A percentile compares a stretch with the other conserved stretches of the same genome.
phyloP scores from a whole-genome alignment of 1,140 invertebrate genomes.

The Platyscapa corneri region DNA sequence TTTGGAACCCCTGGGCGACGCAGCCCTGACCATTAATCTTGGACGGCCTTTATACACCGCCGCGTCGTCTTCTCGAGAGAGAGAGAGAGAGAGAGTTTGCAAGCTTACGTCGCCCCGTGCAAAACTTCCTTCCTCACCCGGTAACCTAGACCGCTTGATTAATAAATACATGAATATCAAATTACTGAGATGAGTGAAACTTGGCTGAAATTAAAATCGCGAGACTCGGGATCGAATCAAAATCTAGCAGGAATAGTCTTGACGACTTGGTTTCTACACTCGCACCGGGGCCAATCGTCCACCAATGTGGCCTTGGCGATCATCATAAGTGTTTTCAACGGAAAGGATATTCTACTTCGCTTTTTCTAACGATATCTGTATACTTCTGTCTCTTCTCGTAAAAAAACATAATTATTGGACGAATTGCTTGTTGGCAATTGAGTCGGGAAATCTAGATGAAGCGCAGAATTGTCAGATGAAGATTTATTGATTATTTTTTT shows the following conservation, averaged over 20 bases:
- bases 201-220: background rate
- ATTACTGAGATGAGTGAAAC: conserved; percentile 3
- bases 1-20: conserved; percentile 8
- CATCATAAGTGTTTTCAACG: background rate
- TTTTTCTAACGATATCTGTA: background rate
- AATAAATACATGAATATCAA: conserved; percentile 22
- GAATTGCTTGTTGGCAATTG: no score
- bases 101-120: background rate
- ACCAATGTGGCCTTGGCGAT: no score
- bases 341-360: background rate
- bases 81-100: background rate
- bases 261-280: background rate
- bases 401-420: no score
- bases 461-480: no score
- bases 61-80: background rate
- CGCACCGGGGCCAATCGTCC: background rate
- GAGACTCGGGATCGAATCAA: background rate
- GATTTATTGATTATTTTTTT: no score
- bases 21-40: conserved; percentile 25
- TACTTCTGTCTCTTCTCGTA: no score
- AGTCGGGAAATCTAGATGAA: no score
- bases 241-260: background rate
- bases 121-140: background rate
- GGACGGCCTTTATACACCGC: background rate
- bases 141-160: background rate